Evolutionary conservation across 2,888 invertebrate genomes (phyloP).

Genomic region (Melangyna quadrimaculata): DNA sequence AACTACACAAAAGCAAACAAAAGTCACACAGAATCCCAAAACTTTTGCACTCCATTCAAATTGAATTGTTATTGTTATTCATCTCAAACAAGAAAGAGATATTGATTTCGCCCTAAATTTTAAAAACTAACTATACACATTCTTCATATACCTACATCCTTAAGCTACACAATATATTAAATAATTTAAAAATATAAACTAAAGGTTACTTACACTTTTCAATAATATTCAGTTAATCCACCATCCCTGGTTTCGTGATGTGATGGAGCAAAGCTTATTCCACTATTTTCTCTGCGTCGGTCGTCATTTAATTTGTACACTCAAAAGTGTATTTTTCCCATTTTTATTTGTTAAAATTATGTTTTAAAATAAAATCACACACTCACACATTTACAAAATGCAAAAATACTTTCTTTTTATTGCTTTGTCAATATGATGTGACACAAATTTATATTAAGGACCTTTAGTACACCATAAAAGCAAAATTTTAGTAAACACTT

Average conservation of each 20-base stretch:
- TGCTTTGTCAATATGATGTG: conserved; percentile 26
- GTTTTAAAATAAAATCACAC: neutral
- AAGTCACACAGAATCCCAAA: neutral
- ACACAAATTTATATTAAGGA: conserved; percentile 2
- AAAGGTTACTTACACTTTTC: conserved; percentile 54
- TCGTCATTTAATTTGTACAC: neutral
- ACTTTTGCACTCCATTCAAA: neutral
- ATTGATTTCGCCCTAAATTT: neutral
- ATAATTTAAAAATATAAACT: neutral
- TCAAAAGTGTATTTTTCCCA: neutral
- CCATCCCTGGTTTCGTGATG: conserved; percentile 3
- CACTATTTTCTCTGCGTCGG: conserved; percentile 7
- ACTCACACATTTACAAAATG: neutral
- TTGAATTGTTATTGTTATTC: neutral
- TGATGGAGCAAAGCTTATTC: conserved; percentile 21
- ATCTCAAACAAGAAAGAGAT: neutral
- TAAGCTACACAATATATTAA: neutral
- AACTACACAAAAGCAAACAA: neutral
- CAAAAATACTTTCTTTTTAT: neutral
- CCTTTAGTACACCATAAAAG: conserved; percentile 5
- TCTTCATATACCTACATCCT: neutral
- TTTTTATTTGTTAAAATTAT: neutral
- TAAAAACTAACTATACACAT: no score
- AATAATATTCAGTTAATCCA: conserved; percentile 55
- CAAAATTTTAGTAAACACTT: conserved; percentile 23